Evolutionary conservation across 2,113 vertebrate species (phyloP).

Genomic region (Elaphurus davidianus): DNA sequence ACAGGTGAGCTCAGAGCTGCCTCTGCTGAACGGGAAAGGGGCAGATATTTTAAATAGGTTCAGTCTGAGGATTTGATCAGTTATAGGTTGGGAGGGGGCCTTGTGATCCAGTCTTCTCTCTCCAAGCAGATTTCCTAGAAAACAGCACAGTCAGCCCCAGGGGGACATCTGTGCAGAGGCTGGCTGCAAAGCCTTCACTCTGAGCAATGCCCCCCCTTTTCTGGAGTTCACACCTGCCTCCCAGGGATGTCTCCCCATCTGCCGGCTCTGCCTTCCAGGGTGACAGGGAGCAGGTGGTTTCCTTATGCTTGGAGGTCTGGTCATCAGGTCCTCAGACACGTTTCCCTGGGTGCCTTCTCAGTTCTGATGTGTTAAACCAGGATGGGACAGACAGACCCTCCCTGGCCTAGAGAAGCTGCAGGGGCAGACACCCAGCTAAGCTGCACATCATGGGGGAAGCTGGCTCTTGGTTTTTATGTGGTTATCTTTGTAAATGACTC

Average conservation of each 20-base stretch:
- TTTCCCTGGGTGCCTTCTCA: not conserved
- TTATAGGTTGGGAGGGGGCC: not conserved
- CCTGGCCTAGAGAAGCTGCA: not conserved
- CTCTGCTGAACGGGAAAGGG: not conserved
- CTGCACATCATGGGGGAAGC: not conserved
- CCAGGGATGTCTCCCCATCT: too few species aligned
- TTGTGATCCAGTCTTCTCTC: not conserved
- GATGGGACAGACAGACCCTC: not conserved
- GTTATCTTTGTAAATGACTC: not conserved
- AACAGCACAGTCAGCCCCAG: not conserved
- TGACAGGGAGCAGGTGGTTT: not conserved
- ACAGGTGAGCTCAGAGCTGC: not conserved
- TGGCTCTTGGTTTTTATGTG: not conserved
- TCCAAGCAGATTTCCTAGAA: not conserved
- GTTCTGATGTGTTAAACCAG: not conserved
- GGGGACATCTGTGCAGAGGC: not conserved
- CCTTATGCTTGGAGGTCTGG: not conserved
- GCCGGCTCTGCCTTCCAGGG: not conserved
- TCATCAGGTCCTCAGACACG: fast-evolving
- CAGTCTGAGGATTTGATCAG: not conserved
- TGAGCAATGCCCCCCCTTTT: not conserved
- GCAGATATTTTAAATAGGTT: not conserved
- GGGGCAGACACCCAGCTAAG: not conserved
- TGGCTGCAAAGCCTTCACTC: not conserved
- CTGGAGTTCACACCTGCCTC: not conserved